Conservation (phyloP, 2,797 vertebrate genomes). For the Falco rusticolus region DNA sequence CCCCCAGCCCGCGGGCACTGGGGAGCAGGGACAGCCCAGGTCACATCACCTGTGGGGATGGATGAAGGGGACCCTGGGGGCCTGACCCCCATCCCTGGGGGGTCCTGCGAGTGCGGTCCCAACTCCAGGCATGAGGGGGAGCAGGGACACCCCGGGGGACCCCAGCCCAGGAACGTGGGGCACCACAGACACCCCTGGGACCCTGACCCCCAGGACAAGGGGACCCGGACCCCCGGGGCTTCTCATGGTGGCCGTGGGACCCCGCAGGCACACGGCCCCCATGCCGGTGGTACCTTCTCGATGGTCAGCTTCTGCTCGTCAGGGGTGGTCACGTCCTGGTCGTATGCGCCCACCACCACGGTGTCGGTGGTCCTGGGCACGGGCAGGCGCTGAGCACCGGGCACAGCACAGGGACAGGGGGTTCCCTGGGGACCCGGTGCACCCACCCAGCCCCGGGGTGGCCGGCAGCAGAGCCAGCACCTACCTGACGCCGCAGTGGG, state of each 20-base stretch:
- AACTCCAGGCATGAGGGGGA: neutral
- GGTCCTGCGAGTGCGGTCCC: too few relatives aligned
- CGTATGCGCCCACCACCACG: slow-evolving; percentile 86
- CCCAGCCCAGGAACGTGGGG: neutral
- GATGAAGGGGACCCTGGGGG: neutral
- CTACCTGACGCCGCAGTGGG: slow-evolving; percentile 50
- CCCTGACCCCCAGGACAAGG: too few relatives aligned
- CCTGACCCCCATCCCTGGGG: too few relatives aligned
- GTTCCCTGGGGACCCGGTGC: neutral
- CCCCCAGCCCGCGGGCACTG: neutral
- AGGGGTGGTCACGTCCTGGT: slow-evolving; percentile 75
- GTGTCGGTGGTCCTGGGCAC: slow-evolving; percentile 76
- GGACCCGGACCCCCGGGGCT: fast-evolving
- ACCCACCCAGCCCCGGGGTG: neutral
- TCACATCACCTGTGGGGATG: neutral
- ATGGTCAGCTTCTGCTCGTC: slow-evolving; percentile 79
- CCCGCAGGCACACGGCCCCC: neutral
- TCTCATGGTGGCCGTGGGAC: neutral
- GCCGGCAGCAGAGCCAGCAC: neutral
- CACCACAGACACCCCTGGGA: too few relatives aligned
- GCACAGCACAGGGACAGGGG: neutral
- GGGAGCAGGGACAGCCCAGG: neutral
- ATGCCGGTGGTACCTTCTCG: slow-evolving; percentile 61
- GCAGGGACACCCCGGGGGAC: fast-evolving
- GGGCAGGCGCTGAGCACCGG: neutral